Evolutionary conservation across 2,888 invertebrate genomes (phyloP).

Genomic region (Acanthosepion lycidas): DNA sequence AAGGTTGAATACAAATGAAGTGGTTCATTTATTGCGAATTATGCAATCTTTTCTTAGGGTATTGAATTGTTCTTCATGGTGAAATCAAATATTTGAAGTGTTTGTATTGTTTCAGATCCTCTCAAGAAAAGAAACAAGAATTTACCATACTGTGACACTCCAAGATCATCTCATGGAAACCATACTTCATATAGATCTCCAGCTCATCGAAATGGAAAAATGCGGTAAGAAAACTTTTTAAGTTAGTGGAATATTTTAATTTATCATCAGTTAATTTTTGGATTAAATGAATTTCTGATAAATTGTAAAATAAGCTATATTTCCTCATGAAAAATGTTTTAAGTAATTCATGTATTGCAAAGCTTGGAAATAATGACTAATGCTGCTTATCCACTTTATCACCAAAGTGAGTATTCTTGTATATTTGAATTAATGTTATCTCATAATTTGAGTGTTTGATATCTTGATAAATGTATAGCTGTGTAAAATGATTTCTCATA

Average conservation of each 20-base stretch:
- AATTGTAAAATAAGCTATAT: not conserved
- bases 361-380: not conserved
- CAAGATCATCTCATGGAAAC: slow-evolving; percentile 52
- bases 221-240: slow-evolving; percentile 52
- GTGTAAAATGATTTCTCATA: no score
- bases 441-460: no score
- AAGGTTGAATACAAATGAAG: no score
- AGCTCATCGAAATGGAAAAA: slow-evolving; percentile 56
- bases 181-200: slow-evolving; percentile 61
- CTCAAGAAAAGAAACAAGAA: slow-evolving; percentile 39
- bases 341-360: not conserved
- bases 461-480: no score
- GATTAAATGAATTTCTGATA: not conserved
- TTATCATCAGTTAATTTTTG: not conserved
- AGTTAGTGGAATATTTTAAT: not conserved
- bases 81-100: no score
- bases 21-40: not conserved
- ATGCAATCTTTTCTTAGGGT: not conserved
- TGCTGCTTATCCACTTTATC: not conserved
- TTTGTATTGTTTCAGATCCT: slow-evolving; percentile 3
- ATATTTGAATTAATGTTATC: no score
- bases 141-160: slow-evolving; percentile 51
- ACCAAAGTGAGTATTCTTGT: no score
- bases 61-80: not conserved
- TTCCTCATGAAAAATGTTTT: not conserved